phyloP scores from a whole-genome alignment of 2,797 vertebrate genomes.

The Tokudaia muenninki region DNA sequence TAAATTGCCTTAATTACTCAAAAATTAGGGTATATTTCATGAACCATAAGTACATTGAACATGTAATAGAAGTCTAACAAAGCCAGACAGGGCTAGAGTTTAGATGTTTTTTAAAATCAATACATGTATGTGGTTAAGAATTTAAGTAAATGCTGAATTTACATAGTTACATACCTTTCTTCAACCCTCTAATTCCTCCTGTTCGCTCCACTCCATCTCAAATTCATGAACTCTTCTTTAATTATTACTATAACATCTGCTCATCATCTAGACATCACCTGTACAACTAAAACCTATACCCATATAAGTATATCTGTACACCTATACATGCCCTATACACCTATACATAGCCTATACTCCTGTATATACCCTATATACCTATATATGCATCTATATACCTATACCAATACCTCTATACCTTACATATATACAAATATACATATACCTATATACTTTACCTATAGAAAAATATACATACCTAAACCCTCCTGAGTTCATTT shows the following conservation, averaged over 20 bases:
- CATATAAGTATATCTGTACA: neutral
- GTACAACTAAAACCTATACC: neutral
- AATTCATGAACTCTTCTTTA: neutral
- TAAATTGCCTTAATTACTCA: constrained; percentile 38
- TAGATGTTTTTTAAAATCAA: neutral
- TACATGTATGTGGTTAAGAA: neutral
- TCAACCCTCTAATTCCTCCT: neutral
- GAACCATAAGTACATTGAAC: neutral
- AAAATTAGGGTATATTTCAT: constrained; percentile 34
- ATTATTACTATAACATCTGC: neutral
- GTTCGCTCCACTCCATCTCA: rapidly evolving
- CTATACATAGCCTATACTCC: neutral
- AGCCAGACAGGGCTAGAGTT: neutral
- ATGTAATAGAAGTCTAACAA: constrained; percentile 8
- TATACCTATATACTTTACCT: neutral
- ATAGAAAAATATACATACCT: neutral
- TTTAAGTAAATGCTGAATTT: neutral
- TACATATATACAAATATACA: neutral
- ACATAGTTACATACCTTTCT: neutral
- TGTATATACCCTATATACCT: neutral
- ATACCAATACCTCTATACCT: neutral
- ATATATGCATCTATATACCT: neutral
- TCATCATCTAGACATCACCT: neutral
- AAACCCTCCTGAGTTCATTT: neutral
- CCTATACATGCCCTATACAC: neutral